Percentiles rank a stretch among this genome's conserved stretches.
Conservation (phyloP, 2,113 vertebrate species). For the Lepisosteus oculatus region DNA sequence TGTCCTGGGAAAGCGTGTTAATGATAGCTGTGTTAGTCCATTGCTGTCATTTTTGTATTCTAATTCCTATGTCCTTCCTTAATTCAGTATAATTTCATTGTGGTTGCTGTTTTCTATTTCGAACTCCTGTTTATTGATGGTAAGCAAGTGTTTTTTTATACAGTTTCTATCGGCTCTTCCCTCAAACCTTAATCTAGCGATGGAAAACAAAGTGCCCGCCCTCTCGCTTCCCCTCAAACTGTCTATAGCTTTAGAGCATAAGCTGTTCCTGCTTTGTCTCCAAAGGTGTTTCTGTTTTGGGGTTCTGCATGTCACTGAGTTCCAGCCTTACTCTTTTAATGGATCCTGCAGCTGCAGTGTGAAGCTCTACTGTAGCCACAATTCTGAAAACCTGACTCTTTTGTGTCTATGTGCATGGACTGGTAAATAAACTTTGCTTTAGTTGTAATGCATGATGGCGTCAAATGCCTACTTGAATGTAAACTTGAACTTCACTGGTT, state of each 20-base stretch:
- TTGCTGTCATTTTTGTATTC: constrained; percentile 8
- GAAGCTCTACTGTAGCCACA: constrained; percentile 35
- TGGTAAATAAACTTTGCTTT: not conserved
- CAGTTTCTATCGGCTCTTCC: not conserved
- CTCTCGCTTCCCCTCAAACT: not conserved
- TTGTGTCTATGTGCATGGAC: constrained; percentile 10
- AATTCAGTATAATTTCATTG: not conserved
- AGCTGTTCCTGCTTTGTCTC: not conserved
- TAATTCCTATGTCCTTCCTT: not conserved
- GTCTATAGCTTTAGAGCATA: not conserved
- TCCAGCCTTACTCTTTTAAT: not conserved
- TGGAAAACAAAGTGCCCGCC: not conserved
- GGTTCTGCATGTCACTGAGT: constrained; percentile 3
- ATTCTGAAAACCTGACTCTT: constrained; percentile 5
- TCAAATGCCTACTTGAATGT: constrained; percentile 18
- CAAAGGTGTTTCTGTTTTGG: not conserved
- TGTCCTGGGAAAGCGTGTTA: not conserved
- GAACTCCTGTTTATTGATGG: too few species aligned
- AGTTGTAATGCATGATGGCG: constrained; percentile 12
- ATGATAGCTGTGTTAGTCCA: not conserved
- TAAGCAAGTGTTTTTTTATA: not conserved
- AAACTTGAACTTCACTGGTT: not conserved
- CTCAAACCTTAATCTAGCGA: not conserved
- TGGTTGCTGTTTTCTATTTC: not conserved
- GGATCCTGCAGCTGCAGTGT: not conserved